Conservation (phyloP, 1,140 invertebrate genomes). For the Drosophila insularis region DNA sequence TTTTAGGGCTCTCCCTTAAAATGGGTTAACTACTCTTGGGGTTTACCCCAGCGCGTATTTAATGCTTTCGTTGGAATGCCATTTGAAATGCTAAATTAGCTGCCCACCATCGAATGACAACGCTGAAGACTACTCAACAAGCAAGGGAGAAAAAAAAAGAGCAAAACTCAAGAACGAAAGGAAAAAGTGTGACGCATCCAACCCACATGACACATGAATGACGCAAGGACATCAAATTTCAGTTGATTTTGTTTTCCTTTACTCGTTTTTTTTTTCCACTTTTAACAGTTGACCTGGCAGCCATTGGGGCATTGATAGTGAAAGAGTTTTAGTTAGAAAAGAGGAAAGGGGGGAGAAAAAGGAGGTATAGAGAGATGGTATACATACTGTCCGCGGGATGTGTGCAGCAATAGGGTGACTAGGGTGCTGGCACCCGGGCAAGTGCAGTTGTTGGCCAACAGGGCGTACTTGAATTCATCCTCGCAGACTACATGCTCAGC, state of each 20-base stretch:
- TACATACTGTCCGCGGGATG: slow-evolving; percentile 93
- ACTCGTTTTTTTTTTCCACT: slow-evolving; percentile 3
- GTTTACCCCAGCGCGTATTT: not conserved
- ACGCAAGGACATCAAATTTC: slow-evolving; percentile 27
- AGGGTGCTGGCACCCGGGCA: slow-evolving; percentile 98
- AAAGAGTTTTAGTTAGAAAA: not conserved
- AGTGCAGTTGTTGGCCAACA: slow-evolving; percentile 98
- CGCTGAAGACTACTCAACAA: not conserved
- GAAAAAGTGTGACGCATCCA: slow-evolving; percentile 36
- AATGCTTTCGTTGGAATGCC: not conserved
- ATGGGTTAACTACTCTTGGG: not conserved
- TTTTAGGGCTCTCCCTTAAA: not conserved
- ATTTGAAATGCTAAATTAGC: slow-evolving; percentile 39
- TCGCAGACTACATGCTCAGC: slow-evolving; percentile 99
- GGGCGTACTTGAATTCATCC: slow-evolving; percentile 98
- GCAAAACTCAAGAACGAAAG: not conserved
- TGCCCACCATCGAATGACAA: slow-evolving; percentile 3
- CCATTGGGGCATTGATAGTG: not conserved
- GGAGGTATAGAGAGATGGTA: not conserved
- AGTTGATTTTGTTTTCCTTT: slow-evolving; percentile 4
- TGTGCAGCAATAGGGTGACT: slow-evolving; percentile 96
- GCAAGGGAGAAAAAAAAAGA: not conserved
- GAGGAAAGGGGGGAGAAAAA: not conserved
- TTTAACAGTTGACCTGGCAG: slow-evolving; percentile 54
- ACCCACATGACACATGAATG: slow-evolving; percentile 36